Conservation (phyloP, 2,113 vertebrate species). For the Dromiciops gliroides region DNA sequence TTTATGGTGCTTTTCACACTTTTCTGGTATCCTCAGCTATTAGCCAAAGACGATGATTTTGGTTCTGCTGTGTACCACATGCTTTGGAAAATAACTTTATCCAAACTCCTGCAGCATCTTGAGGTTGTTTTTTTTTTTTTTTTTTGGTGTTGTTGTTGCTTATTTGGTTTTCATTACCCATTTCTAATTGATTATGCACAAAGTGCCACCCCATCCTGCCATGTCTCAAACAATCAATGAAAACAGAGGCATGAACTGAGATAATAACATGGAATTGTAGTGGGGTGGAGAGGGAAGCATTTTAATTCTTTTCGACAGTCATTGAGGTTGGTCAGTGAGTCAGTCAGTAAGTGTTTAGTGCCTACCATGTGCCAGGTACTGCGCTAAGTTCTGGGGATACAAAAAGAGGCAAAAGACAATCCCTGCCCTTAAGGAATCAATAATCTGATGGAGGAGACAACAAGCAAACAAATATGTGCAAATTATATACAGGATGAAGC, state of each 20-base stretch:
- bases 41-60: constrained; percentile 46
- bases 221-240: constrained; percentile 22
- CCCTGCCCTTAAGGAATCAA: no score
- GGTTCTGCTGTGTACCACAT: constrained; percentile 25
- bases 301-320: constrained; percentile 29
- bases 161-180: constrained; percentile 41
- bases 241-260: constrained; percentile 11
- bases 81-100: neutral
- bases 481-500: neutral
- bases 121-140: neutral
- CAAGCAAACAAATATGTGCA: no score
- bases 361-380: no score
- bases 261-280: neutral
- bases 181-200: constrained; percentile 50
- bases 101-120: neutral
- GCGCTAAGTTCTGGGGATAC: no score
- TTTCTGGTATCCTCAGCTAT: constrained; percentile 52
- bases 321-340: neutral
- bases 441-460: no score
- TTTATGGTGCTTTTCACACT: constrained; percentile 67
- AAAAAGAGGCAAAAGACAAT: no score
- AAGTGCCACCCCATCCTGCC: neutral
- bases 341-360: no score
- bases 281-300: neutral
- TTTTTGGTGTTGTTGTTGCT: no score